These are phyloP conservation scores for Baronia brevicornis DNA, from an alignment of 2,888 invertebrate species.

Conservation along the genomic window DNA sequence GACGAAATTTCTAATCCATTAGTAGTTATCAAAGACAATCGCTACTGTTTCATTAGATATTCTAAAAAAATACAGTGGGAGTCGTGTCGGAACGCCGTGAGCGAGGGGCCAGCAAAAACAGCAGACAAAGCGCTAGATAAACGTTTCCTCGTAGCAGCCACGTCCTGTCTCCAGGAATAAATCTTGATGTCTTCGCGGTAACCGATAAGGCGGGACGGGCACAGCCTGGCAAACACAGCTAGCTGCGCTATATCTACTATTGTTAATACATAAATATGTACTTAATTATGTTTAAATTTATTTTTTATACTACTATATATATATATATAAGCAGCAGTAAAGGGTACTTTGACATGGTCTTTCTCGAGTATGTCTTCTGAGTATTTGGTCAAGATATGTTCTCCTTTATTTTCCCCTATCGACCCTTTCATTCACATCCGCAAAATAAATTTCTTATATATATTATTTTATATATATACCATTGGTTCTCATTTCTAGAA, in stretches of 20 bases:
- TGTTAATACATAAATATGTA: conserved; percentile 16
- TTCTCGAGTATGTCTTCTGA: too few relatives aligned
- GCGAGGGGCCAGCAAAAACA: conserved; percentile 24
- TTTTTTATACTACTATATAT: conserved; percentile 9
- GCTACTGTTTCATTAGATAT: conserved; percentile 15
- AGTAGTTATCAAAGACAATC: too few relatives aligned
- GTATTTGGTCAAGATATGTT: too few relatives aligned
- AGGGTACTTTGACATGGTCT: too few relatives aligned
- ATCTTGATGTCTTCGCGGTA: conserved; percentile 51
- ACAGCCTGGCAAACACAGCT: conserved; percentile 14
- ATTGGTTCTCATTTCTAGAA: too few relatives aligned
- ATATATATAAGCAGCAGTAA: conserved; percentile 2
- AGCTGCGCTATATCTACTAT: conserved; percentile 17
- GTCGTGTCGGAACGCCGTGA: conserved; percentile 11
- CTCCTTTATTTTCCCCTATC: too few relatives aligned
- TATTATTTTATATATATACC: too few relatives aligned
- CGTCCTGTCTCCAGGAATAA: conserved; percentile 51
- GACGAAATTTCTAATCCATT: too few relatives aligned
- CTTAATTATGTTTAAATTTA: too few relatives aligned
- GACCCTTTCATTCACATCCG: too few relatives aligned
- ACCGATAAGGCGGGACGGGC: conserved; percentile 35
- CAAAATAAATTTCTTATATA: too few relatives aligned
- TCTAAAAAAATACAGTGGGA: conserved; percentile 9
- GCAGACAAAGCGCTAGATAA: conserved; percentile 47
- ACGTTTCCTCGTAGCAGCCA: conserved; percentile 52